Evolutionary conservation across 2,113 vertebrate genomes (phyloP).

Genomic region (Pachypanchax playfairii): DNA sequence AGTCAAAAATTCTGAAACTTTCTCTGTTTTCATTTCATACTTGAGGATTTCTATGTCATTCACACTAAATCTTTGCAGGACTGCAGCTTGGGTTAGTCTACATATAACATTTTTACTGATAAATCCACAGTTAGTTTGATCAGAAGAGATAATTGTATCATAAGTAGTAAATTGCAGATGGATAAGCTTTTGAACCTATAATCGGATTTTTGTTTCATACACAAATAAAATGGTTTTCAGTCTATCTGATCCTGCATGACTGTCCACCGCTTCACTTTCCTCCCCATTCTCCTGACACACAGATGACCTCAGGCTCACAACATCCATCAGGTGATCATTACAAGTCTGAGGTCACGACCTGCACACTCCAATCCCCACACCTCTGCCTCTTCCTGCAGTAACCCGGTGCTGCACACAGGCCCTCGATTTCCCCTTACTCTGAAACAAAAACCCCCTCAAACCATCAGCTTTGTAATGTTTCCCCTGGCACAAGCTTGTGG

Average conservation of each 20-base stretch:
- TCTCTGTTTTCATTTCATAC: too few species aligned
- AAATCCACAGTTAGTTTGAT: too few species aligned
- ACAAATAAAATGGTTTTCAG: constrained; percentile 1
- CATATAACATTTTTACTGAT: too few species aligned
- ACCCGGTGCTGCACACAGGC: constrained; percentile 30
- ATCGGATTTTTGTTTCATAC: neutral
- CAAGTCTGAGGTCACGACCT: constrained; percentile 71
- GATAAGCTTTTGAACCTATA: neutral
- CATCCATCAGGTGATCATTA: constrained; percentile 80
- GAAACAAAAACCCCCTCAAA: constrained; percentile 38
- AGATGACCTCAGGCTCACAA: constrained; percentile 66
- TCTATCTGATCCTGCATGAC: neutral
- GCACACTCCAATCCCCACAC: constrained; percentile 62
- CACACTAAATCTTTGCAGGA: too few species aligned
- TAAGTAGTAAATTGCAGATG: neutral
- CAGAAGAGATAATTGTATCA: neutral
- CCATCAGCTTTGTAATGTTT: constrained; percentile 42
- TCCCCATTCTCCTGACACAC: constrained; percentile 51
- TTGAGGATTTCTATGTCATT: too few species aligned
- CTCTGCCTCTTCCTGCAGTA: constrained; percentile 57
- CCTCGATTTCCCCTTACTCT: constrained; percentile 39
- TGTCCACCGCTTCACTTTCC: constrained; percentile 2
- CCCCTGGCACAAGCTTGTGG: constrained; percentile 40
- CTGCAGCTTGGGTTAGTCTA: too few species aligned
- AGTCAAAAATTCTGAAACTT: too few species aligned